Conservation (phyloP, 2,888 invertebrate species). For the Philopedon plagiatum region DNA sequence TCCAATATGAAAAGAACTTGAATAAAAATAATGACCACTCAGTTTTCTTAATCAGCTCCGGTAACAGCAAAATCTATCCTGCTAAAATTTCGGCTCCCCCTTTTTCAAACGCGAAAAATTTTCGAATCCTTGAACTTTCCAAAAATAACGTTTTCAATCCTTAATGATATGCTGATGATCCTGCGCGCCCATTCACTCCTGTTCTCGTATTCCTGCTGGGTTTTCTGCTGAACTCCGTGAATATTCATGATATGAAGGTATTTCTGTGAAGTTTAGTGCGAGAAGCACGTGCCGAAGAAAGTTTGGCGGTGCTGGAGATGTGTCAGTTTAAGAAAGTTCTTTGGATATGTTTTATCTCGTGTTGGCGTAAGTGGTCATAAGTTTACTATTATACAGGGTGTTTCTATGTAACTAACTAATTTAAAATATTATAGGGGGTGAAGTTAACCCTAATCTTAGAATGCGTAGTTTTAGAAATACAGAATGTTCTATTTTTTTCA, state of each 20-base stretch:
- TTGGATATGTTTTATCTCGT: neutral
- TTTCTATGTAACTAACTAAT: too few relatives aligned
- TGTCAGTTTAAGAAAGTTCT: neutral
- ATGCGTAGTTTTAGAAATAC: too few relatives aligned
- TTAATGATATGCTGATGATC: neutral
- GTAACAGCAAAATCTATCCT: too few relatives aligned
- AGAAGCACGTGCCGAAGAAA: neutral
- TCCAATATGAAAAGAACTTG: too few relatives aligned
- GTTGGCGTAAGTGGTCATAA: neutral
- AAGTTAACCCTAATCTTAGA: too few relatives aligned
- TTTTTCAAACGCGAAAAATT: neutral
- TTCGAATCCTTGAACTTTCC: neutral
- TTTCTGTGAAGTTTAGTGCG: neutral
- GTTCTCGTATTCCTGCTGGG: neutral
- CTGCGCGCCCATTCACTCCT: conserved; percentile 1
- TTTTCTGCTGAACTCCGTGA: neutral
- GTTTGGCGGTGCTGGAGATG: neutral
- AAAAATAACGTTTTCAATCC: conserved; percentile 3
- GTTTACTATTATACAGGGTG: too few relatives aligned
- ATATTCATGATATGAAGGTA: neutral
- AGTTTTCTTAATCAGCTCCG: too few relatives aligned
- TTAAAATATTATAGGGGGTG: too few relatives aligned
- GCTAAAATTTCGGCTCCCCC: too few relatives aligned
- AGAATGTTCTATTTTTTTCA: too few relatives aligned
- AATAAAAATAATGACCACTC: too few relatives aligned